A percentile compares a stretch with the other conserved stretches of the same genome.
These are phyloP conservation scores for Mustela lutreola DNA, from an alignment of 2,113 vertebrate genomes.

Conservation along the genomic window DNA sequence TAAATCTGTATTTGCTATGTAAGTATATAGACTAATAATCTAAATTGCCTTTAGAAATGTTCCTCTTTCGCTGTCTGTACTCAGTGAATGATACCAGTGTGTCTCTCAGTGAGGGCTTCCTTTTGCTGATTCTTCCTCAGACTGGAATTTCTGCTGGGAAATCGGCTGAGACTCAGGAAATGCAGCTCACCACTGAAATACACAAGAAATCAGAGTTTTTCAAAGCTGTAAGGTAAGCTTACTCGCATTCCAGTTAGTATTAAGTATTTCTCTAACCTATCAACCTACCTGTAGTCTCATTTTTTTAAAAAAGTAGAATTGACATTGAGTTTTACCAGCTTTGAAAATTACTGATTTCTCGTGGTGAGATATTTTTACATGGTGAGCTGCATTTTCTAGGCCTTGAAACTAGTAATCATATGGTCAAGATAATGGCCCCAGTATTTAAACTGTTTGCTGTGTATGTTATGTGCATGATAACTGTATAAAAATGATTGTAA, in stretches of 20 bases:
- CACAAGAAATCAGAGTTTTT: conserved; percentile 82
- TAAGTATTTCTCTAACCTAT: conserved; percentile 17
- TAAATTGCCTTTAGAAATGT: conserved; percentile 69
- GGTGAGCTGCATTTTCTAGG: conserved; percentile 78
- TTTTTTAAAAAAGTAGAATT: neutral
- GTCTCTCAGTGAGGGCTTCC: conserved; percentile 78
- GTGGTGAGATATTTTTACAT: conserved; percentile 62
- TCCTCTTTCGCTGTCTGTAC: conserved; percentile 72
- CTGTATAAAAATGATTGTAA: neutral
- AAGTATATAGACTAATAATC: neutral
- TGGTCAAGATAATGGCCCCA: neutral
- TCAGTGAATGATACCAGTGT: conserved; percentile 65
- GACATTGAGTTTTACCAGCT: conserved; percentile 61
- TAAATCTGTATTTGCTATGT: neutral
- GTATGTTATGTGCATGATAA: neutral
- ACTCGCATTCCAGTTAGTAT: conserved; percentile 31
- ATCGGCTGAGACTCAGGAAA: conserved; percentile 68
- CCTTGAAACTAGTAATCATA: conserved; percentile 34
- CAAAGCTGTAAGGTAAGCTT: conserved; percentile 81
- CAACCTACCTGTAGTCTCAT: conserved; percentile 26
- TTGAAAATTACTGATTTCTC: conserved; percentile 81
- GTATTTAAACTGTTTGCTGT: neutral
- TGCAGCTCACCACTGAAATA: conserved; percentile 79
- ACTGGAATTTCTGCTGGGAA: conserved; percentile 76
- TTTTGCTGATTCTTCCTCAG: conserved; percentile 78